A percentile compares a stretch with the other conserved stretches of the same genome.
phyloP scores from a whole-genome alignment of 2,888 invertebrate genomes.

The Formica aserva region DNA sequence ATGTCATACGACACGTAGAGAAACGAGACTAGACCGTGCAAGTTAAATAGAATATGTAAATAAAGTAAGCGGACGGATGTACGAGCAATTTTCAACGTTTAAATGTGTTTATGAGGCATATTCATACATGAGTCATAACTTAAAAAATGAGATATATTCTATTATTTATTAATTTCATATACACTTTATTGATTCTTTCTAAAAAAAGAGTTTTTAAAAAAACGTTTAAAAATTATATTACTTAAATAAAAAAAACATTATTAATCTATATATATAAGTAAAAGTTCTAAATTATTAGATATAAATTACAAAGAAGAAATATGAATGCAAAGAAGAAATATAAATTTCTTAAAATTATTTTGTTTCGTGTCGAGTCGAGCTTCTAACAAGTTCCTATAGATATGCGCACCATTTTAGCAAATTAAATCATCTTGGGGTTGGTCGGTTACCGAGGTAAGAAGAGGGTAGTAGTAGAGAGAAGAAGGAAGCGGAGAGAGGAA shows the following conservation, averaged over 20 bases:
- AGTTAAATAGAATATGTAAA: background rate
- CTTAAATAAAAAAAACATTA: background rate
- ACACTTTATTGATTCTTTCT: background rate
- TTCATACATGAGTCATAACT: background rate
- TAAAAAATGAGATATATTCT: background rate
- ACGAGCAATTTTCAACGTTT: conserved; percentile 18
- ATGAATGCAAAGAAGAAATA: conserved; percentile 37
- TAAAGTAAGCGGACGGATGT: background rate
- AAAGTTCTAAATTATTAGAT: background rate
- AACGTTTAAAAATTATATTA: background rate
- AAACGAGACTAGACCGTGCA: conserved; percentile 10
- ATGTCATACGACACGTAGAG: conserved; percentile 27
- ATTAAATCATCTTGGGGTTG: conserved; percentile 84
- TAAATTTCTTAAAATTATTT: conserved; percentile 81
- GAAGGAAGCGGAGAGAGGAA: conserved; percentile 70
- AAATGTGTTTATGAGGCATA: background rate
- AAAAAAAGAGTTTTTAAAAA: background rate
- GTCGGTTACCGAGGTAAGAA: conserved; percentile 78
- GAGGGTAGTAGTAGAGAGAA: conserved; percentile 67
- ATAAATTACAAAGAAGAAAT: background rate
- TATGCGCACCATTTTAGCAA: conserved; percentile 84
- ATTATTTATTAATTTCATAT: background rate
- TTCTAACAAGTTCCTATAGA: conserved; percentile 79
- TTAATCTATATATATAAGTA: background rate
- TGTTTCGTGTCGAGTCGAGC: conserved; percentile 76